Percentiles rank a stretch among this genome's conserved stretches.
Evolutionary conservation across 1,140 invertebrate genomes (phyloP).

Genomic region (Drosophila sturtevanti): DNA sequence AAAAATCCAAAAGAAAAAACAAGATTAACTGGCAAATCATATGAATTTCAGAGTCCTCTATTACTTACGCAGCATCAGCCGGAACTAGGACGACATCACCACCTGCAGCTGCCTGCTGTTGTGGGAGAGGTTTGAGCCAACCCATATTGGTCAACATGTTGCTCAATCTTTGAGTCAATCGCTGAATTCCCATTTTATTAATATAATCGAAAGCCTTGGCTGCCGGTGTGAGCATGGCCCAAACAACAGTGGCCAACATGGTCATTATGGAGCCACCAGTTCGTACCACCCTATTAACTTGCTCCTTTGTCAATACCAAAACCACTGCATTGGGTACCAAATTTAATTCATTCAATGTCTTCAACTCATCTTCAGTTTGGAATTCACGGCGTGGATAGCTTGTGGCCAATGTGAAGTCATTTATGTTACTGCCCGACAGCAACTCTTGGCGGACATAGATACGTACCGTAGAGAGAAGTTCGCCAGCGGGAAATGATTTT

Average conservation of each 20-base stretch:
- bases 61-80: slow-evolving; percentile 35
- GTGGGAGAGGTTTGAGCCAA: slow-evolving; percentile 13
- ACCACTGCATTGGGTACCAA: slow-evolving; percentile 90
- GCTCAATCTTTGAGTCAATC: slow-evolving; percentile 50
- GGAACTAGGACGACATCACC: neutral
- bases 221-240: slow-evolving; percentile 83
- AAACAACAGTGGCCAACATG: slow-evolving; percentile 77
- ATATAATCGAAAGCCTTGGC: slow-evolving; percentile 82
- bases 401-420: slow-evolving; percentile 88
- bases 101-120: neutral
- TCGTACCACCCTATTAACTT: slow-evolving; percentile 51
- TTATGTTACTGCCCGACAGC: slow-evolving; percentile 74
- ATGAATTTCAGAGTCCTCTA: too few species aligned
- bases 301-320: slow-evolving; percentile 85
- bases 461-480: slow-evolving; percentile 82
- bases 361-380: slow-evolving; percentile 85
- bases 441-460: slow-evolving; percentile 67
- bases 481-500: slow-evolving; percentile 77
- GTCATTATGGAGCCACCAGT: slow-evolving; percentile 51
- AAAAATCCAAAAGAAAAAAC: too few species aligned
- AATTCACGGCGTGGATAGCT: slow-evolving; percentile 92
- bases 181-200: slow-evolving; percentile 64
- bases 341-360: slow-evolving; percentile 87
- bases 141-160: slow-evolving; percentile 38
- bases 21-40: neutral